Base-by-base conservation (phyloP, 2,113 vertebrate genomes). In the Galemys pyrenaicus region DNA sequence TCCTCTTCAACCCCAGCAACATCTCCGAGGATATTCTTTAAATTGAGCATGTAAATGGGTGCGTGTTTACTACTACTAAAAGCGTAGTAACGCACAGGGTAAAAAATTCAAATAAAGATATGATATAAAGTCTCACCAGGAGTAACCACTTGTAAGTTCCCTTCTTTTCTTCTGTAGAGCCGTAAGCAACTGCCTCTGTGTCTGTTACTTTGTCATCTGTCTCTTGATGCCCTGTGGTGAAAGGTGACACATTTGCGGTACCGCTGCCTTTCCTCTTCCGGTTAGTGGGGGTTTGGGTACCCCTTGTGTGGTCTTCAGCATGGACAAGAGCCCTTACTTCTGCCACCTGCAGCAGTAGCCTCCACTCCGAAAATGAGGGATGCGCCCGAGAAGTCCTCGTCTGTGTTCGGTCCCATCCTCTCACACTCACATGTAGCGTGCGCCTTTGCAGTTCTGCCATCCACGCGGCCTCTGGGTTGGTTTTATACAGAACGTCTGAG, bases 401-500 rank as follows among this genome's bases (percentile, higher is more conserved):
- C 28, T 65, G 32, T 56, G 17, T 46, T 82, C 46, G 65, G 1
- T 68, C n/a, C 30, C 86, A 11, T 46, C 51, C 83, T 26, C 28
- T 73, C 17, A 41, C 56, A 22, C 39, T 7, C 16, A 5, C 49
- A 7, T 44, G 26, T 11, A 24, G 11, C 82, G n/a, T 82, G 30
- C 77, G 20, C 67, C 65, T 82, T 35, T 2, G 10, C 11, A 78
- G 17, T 32, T 88, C 37, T 79, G 0, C 74, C 65, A 67, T 70
- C 51, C 10, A 16, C 24, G 73, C 28, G 87, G 65, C 46, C 71
- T 35, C 1, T n/a, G 32, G 41, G 41, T 77, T 91, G 62, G 81
- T 86, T 93, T 94, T 65, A 71, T 54, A 20, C 39, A 80, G 81
- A 77, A 94, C 64, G 79, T 56, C 22, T 74, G 80, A 93, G 73